Conservation (phyloP, 2,888 invertebrate species). For the Tipula unca region DNA sequence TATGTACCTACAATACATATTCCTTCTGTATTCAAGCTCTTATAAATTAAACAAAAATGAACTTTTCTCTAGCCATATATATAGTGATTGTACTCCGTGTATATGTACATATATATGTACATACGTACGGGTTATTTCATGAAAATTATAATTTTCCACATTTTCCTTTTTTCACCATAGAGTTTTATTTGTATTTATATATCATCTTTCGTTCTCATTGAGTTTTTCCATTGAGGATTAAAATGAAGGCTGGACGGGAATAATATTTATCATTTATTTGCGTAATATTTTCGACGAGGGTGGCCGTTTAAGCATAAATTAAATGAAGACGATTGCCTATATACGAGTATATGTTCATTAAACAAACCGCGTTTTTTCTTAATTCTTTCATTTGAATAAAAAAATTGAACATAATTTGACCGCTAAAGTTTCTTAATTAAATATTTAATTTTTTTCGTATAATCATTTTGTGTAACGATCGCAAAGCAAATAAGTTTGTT, state of each 20-base stretch:
- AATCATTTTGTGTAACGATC: neutral
- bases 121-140: neutral
- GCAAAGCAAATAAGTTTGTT: neutral
- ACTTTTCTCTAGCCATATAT: neutral
- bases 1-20: no score
- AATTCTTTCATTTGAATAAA: neutral
- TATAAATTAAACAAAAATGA: neutral
- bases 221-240: neutral
- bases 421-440: neutral
- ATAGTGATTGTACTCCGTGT: neutral
- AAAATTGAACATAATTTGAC: neutral
- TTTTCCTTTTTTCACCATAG: neutral
- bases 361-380: neutral
- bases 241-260: neutral
- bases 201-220: neutral
- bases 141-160: neutral
- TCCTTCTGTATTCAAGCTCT: neutral
- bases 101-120: neutral
- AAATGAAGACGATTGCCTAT: neutral
- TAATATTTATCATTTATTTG: neutral
- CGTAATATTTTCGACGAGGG: neutral
- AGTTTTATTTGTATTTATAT: neutral
- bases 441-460: neutral
- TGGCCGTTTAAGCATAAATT: constrained; percentile 16
- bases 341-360: no score